A percentile compares a stretch with the other conserved stretches of the same genome.
phyloP scores from a whole-genome alignment of 2,797 vertebrate species.

The Tolypeutes matacus region DNA sequence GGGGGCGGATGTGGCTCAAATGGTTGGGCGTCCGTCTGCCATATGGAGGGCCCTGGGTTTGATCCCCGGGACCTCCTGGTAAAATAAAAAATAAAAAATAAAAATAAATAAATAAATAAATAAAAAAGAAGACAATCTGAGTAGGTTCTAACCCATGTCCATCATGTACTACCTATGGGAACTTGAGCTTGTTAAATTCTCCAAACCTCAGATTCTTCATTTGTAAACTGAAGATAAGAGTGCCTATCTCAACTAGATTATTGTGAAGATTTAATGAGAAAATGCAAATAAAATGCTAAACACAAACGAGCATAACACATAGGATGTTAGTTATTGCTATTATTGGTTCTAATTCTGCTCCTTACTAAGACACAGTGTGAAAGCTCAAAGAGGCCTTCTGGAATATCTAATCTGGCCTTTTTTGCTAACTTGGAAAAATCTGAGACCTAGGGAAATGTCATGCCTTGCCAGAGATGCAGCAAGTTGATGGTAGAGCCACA shows the following conservation, averaged over 20 bases:
- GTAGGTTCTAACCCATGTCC: neutral
- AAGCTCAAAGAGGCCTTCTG: neutral
- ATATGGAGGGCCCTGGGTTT: no score
- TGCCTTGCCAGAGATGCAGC: neutral
- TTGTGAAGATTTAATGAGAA: neutral
- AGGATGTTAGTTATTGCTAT: neutral
- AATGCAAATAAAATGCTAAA: conserved; percentile 18
- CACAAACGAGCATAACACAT: neutral
- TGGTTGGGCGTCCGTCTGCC: no score
- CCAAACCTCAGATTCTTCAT: neutral
- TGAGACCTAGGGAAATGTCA: neutral
- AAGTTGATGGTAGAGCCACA: neutral
- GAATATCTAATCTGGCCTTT: neutral
- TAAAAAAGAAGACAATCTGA: neutral
- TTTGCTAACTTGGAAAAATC: neutral
- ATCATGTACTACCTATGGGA: neutral
- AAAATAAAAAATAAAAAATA: no score
- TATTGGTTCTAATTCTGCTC: neutral
- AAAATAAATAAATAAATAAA: no score
- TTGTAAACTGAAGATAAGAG: neutral
- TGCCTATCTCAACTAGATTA: neutral
- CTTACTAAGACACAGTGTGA: neutral
- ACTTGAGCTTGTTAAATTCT: neutral
- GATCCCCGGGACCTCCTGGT: no score
- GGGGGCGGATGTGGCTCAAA: no score